Percentiles rank a stretch among this genome's conserved stretches.
These are phyloP conservation scores for Drosophila tripunctata DNA, from an alignment of 2,888 invertebrate genomes.

Conservation along the genomic window DNA sequence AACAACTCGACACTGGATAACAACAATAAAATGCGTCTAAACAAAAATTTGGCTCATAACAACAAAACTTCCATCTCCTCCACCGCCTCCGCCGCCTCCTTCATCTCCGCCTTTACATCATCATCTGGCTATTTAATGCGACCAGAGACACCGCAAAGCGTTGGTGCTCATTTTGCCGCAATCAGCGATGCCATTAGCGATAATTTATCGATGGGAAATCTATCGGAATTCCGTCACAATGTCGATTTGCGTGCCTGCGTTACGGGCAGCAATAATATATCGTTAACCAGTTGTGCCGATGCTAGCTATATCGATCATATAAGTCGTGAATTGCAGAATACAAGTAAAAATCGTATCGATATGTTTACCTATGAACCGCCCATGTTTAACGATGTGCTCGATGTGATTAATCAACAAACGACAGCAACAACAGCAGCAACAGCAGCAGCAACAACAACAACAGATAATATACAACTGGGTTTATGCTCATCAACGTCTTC, in stretches of 20 bases:
- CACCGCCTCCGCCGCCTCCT: no score
- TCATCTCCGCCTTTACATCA: no score
- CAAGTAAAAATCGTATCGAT: conserved; percentile 71
- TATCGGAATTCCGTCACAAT: conserved; percentile 80
- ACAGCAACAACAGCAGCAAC: conserved; percentile 12
- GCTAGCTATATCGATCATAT: conserved; percentile 77
- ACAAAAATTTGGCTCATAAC: no score
- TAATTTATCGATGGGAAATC: not conserved
- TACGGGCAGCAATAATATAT: conserved; percentile 84
- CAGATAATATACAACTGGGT: no score
- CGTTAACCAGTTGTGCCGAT: conserved; percentile 65
- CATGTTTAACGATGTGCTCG: conserved; percentile 75
- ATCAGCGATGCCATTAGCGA: no score
- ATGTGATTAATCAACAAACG: conserved; percentile 69
- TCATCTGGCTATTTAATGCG: no score
- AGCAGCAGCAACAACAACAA: not conserved
- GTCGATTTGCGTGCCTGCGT: conserved; percentile 83
- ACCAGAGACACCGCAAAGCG: no score
- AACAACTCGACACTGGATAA: not conserved
- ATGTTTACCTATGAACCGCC: conserved; percentile 17
- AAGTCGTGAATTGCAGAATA: conserved; percentile 82
- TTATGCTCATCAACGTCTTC: no score
- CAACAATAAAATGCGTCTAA: not conserved
- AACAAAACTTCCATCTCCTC: no score
- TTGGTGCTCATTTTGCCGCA: not conserved